Base-by-base conservation (phyloP, 2,888 invertebrate genomes). In the Coleophora deauratella region DNA sequence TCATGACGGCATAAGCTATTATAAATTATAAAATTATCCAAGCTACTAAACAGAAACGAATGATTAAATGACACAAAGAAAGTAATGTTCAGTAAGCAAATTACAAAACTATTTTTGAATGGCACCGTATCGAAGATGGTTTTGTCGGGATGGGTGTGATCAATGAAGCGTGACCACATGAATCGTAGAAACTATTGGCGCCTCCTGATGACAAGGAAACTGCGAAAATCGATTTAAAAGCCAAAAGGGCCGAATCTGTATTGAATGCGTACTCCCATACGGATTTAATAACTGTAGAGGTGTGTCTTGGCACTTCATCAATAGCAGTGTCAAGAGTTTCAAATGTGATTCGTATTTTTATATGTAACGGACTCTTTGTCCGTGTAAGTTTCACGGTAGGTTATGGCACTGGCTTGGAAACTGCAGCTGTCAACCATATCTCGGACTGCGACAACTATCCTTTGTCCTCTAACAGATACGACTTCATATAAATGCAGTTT, bases 401-500 rank as follows among this genome's bases (percentile, higher is more conserved):
- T 77, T 70, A 71, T 55, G 62, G 59, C 63, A 59, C 53, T 66
- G 59, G 70, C 60, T 69, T 51, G 64, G 61, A 66, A 72, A 69
- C 62, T 64, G 77, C 84, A 85, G 85, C 85, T 85, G 85, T 76
- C 82, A 72, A 58, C 65, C 62, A 65, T 72, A 68, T 70, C 66
- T 79, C 60, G 74, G 74, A 68, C 75, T 59, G 59, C 66, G 74
- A 73, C 73, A 72, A 66, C 57, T 55, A 62, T 58, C 67, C 66
- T 72, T 84, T 85, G 82, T 84, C 71, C 72, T 58, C 59, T 43
- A 34, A 55, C 51, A 66, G 68, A 75, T 76, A 81, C 80, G 78
- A 84, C 81, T 84, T 82, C 79, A 85, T 82, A 84, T 81, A 81
- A 84, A 80, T 68, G 79, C 73, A 80, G 73, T 84, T 82, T 84